Conservation (phyloP, 2,888 invertebrate species). For the Bibio marci region DNA sequence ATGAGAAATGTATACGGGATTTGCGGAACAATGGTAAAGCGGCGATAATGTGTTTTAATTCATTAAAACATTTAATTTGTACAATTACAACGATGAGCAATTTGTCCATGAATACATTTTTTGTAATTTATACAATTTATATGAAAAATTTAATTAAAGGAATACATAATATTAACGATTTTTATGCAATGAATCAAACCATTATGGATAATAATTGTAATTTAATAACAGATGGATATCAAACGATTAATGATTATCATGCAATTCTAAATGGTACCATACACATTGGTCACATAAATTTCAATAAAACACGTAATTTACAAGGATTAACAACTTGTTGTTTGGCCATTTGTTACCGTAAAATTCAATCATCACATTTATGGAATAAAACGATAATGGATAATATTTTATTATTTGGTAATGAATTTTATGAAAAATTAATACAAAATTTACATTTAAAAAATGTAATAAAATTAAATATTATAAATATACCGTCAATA, state of each 20-base stretch:
- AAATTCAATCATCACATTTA: slow-evolving; percentile 23
- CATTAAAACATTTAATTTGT: too few species aligned
- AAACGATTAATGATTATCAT: slow-evolving; percentile 19
- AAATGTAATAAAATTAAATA: slow-evolving; percentile 12
- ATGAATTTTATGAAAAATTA: slow-evolving; percentile 20
- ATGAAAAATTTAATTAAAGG: neutral
- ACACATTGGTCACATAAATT: slow-evolving; percentile 19
- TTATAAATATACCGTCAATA: slow-evolving; percentile 19
- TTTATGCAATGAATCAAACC: too few species aligned
- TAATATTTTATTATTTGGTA: slow-evolving; percentile 22
- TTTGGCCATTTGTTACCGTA: slow-evolving; percentile 19
- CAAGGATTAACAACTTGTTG: slow-evolving; percentile 22
- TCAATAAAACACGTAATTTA: slow-evolving; percentile 18
- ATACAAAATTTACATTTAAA: slow-evolving; percentile 14
- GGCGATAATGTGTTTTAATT: too few species aligned
- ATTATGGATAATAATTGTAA: too few species aligned
- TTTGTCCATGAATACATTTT: too few species aligned
- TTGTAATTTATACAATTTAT: neutral
- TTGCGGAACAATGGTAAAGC: too few species aligned
- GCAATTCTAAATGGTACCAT: slow-evolving; percentile 18
- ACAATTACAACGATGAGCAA: too few species aligned
- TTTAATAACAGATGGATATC: too few species aligned
- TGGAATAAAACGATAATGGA: slow-evolving; percentile 21
- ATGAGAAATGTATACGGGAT: neutral
- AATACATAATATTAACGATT: neutral